Base-by-base conservation (phyloP, 2,797 vertebrate genomes). In the Rhinella marina region DNA sequence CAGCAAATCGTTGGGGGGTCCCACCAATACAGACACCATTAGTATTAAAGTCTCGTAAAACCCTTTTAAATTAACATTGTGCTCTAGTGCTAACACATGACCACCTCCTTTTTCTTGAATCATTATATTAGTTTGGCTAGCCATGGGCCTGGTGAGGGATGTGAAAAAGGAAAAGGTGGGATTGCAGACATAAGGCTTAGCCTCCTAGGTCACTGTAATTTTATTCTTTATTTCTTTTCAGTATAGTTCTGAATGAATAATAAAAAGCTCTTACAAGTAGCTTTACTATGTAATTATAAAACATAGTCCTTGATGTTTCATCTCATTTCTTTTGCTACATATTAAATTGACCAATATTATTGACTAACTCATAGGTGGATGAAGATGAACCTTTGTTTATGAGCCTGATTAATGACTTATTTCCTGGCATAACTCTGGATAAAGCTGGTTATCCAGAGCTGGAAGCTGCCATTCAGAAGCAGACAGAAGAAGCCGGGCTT, bases 361-460 rank as follows among this genome's bases (percentile, higher is more conserved):
- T 90, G 11, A 84, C 13, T 48, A 84, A 89, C 88, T 89, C 88
- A 25, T 72, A 94, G 94, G 94, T 95, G 79, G 95, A 96, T 92
- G 95, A 96, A 90, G 95, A 96, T 85, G 95, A 96, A 88, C 95
- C 95, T 89, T 92, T 96, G 54, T 94, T 95, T 92, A 94, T 96
- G 93, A 96, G 95, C 91, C 92, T 96, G 90, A 95, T 96, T 90
- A 95, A 95, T 88, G 95, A 96, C 89, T 89, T 96, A 0, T 96
- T 94, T 76, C 94, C 94, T 82, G 93, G 93, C 90, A 93, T 94
- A 93, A 94, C 90, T 75, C 90, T 94, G 89, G 92, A 93, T 92
- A 94, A 96, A 92, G 95, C 95, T 11, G 96, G 93, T 1, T 96
- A 97, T 92, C 95, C 96, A 29, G 96, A 97, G 27, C 90, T 97